Conservation (phyloP, 2,888 invertebrate genomes). For the Tenthredo scrophulariae region DNA sequence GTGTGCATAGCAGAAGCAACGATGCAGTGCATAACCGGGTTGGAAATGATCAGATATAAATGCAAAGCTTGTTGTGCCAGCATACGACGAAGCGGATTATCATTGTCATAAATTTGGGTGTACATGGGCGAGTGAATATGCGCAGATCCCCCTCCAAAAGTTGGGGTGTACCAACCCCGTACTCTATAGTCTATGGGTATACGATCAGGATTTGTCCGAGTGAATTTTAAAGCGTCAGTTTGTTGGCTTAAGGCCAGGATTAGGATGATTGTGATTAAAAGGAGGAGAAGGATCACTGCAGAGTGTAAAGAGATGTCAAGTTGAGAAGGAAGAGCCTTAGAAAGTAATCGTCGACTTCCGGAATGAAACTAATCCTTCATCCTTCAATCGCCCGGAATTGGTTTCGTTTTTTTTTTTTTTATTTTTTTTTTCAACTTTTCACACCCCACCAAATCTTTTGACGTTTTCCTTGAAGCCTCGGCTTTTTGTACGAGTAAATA, state of each 20-base stretch:
- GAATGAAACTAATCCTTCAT: not conserved
- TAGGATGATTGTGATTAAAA: constrained; percentile 1
- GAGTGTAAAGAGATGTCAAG: not conserved
- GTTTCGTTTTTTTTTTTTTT: not conserved
- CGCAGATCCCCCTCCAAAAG: not conserved
- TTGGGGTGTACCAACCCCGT: not conserved
- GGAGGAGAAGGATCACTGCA: not conserved
- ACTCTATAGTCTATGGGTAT: not conserved
- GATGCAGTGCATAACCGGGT: not conserved
- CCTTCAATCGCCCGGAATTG: not conserved
- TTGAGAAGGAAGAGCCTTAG: not conserved
- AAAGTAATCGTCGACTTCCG: not conserved
- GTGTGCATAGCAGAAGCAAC: not conserved
- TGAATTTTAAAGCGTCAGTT: constrained; percentile 6
- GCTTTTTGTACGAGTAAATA: not conserved
- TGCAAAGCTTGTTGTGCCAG: constrained; percentile 44
- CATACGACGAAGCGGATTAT: constrained; percentile 25
- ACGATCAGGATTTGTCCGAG: not conserved
- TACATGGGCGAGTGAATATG: constrained; percentile 25
- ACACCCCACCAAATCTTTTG: not conserved
- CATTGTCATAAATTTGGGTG: constrained; percentile 16
- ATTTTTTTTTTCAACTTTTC: not conserved
- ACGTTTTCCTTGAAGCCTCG: not conserved
- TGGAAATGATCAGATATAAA: constrained; percentile 46
- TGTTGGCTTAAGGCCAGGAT: constrained; percentile 27